phyloP scores from a whole-genome alignment of 2,888 invertebrate genomes.

The Anorthoa munda region DNA sequence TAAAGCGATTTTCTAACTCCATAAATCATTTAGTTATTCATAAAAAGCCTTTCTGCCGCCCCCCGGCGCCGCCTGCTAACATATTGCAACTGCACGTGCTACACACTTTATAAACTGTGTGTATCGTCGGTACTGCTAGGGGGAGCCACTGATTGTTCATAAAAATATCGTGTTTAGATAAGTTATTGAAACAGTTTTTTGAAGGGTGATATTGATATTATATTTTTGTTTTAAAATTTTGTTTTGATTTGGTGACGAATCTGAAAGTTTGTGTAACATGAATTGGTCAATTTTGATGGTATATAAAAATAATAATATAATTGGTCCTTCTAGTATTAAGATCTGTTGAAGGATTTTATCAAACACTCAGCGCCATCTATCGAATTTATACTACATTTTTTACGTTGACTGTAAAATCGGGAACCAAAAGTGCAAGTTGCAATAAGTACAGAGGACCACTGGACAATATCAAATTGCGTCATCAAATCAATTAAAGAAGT shows the following conservation, averaged over 20 bases:
- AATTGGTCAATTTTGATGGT: not conserved
- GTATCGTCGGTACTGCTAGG: slow-evolving; percentile 79
- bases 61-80: slow-evolving; percentile 76
- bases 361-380: slow-evolving; percentile 49
- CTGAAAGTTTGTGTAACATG: not conserved
- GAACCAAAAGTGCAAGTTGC: not conserved
- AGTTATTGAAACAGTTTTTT: slow-evolving; percentile 43
- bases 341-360: not conserved
- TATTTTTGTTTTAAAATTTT: slow-evolving; percentile 16
- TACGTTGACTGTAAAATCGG: slow-evolving; percentile 3
- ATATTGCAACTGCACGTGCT: slow-evolving; percentile 90
- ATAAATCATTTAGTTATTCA: slow-evolving; percentile 90
- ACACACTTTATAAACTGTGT: slow-evolving; percentile 89
- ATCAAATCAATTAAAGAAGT: not conserved
- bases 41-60: slow-evolving; percentile 86
- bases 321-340: not conserved
- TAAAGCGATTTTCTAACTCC: slow-evolving; percentile 76
- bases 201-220: slow-evolving; percentile 34
- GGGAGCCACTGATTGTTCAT: slow-evolving; percentile 85
- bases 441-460: not conserved
- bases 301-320: not conserved
- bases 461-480: not conserved
- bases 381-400: slow-evolving; percentile 17
- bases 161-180: slow-evolving; percentile 77
- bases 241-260: not conserved